Base-by-base conservation (phyloP, 2,797 vertebrate species). In the Champsocephalus esox region DNA sequence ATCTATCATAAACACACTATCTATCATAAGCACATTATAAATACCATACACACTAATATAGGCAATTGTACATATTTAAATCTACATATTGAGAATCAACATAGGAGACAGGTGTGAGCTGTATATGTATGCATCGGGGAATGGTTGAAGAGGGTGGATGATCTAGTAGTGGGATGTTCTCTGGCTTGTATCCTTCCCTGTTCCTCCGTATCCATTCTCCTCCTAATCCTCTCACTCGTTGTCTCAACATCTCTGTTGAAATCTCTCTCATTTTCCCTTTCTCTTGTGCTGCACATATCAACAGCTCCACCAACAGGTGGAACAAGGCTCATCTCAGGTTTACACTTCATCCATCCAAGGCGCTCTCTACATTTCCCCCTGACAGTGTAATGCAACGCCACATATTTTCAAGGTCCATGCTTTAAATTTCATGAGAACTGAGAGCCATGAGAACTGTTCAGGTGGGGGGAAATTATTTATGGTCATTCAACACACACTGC, bases 261-360 rank as follows among this genome's bases (percentile, higher is more conserved):
- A 88, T 84, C 85, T 83, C 72, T 62, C 66, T 46, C 54, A 48
- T 48, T 49, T 66, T 66, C 81, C 66, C 38, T 64, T 24, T 7
- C 28, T 73, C 43, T 28, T 13, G 59, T n/a, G 21, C 61, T 56
- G 44, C 19, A 17, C 75, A 77, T 60, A 64, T 68, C 92, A 94
- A 94, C 89, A 95, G 93, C 92, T 83, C 92, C 94, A 92, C 92
- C 94, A 90, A 80, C 86, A 91, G 94, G 92, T 90, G 41, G 60
- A 41, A 63, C 82, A 56, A 65, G 7, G 58, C 34, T 73, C 4
- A 3, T 54, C 70, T 70, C 66, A 44, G 52, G 13, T 56, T 59
- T 9, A 49, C 19, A 8, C 17, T 46, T 54, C 34, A 60, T 69
- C 49, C 48, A 45, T 72, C 41, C 50, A 56, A 83, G 65, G 60